phyloP scores from a whole-genome alignment of 2,888 invertebrate species.

The Nycteola revayana region DNA sequence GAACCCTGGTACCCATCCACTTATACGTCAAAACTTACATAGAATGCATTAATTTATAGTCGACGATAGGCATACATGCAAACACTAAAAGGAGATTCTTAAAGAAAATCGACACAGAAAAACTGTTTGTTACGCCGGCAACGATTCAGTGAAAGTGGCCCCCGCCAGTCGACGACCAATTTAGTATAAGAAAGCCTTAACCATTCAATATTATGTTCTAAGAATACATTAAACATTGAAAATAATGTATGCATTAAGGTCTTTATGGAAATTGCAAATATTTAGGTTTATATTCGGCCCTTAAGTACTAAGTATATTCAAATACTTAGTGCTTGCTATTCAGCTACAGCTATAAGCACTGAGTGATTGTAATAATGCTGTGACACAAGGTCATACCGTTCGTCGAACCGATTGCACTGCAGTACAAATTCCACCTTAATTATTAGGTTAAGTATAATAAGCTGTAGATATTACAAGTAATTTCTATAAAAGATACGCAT shows the following conservation, averaged over 20 bases:
- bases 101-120: constrained; percentile 57
- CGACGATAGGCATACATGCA: too few species aligned
- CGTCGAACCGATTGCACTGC: constrained; percentile 11
- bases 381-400: constrained; percentile 26
- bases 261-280: too few species aligned
- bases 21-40: too few species aligned
- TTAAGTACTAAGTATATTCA: constrained; percentile 12
- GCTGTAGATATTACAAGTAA: too few species aligned
- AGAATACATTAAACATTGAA: constrained; percentile 2
- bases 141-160: constrained; percentile 60
- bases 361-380: constrained; percentile 32
- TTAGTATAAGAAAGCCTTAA: constrained; percentile 47
- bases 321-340: constrained; percentile 3
- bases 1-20: constrained; percentile 11
- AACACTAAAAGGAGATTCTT: constrained; percentile 38
- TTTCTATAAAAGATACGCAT: too few species aligned
- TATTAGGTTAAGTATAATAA: too few species aligned
- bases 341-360: constrained; percentile 19
- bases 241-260: too few species aligned
- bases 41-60: not conserved
- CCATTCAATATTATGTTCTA: constrained; percentile 27
- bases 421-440: too few species aligned
- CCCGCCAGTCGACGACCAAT: constrained; percentile 33
- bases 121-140: constrained; percentile 57
- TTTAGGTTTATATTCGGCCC: constrained; percentile 20